Percentiles rank a stretch among this genome's conserved stretches.
These are phyloP conservation scores for Brachypterus glaber DNA, from an alignment of 2,888 invertebrate genomes.

Conservation along the genomic window DNA sequence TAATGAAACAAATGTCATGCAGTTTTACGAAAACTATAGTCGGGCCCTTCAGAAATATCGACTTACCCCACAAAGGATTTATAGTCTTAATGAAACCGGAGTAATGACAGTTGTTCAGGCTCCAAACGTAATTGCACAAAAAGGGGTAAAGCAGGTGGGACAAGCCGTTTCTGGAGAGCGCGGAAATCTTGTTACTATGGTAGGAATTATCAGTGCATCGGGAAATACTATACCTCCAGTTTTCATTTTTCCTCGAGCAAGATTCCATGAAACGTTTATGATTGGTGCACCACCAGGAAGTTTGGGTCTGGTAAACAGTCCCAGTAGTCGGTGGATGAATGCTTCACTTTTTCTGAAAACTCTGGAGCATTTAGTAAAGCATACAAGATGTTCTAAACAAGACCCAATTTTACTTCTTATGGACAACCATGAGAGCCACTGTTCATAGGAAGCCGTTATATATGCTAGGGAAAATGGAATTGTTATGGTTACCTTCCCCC, in stretches of 20 bases:
- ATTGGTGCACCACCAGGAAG: conserved; percentile 16
- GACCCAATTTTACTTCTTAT: conserved; percentile 12
- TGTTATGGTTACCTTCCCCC: conserved; percentile 30
- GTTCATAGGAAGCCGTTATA: conserved; percentile 16
- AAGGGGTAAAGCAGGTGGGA: conserved; percentile 19
- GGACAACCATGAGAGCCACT: conserved; percentile 9
- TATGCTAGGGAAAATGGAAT: conserved; percentile 29
- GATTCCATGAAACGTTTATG: conserved; percentile 22
- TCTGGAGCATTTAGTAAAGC: conserved; percentile 15
- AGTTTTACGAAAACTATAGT: conserved; percentile 13
- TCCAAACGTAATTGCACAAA: conserved; percentile 19
- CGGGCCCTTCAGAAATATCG: conserved; percentile 12
- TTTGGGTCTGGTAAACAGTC: conserved; percentile 25
- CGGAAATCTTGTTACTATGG: conserved; percentile 10
- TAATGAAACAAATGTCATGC: conserved; percentile 4
- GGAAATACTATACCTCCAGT: conserved; percentile 7
- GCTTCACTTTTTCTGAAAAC: conserved; percentile 26
- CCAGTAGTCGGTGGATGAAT: conserved; percentile 27
- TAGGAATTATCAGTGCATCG: conserved; percentile 8
- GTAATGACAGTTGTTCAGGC: conserved; percentile 24
- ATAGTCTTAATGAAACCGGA: conserved; percentile 27
- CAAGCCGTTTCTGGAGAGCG: conserved; percentile 17
- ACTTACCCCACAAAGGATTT: conserved; percentile 18
- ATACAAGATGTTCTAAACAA: conserved; percentile 21
- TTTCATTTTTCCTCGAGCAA: no score